Conservation (phyloP, 2,888 invertebrate species). For the Dasysyrphus albostriatus region DNA sequence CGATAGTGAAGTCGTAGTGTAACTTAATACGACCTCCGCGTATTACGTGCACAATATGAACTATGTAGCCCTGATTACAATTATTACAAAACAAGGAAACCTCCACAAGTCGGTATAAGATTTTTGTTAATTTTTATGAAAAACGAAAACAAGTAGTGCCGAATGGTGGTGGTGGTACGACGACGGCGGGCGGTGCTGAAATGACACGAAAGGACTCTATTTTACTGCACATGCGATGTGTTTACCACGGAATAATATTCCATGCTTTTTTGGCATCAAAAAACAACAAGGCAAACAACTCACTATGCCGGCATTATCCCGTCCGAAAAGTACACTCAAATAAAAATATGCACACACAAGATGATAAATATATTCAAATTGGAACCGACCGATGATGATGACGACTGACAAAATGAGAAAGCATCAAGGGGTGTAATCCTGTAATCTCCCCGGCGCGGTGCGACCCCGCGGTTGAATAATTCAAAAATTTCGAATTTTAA, state of each 20-base stretch:
- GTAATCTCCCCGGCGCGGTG: slow-evolving; percentile 61
- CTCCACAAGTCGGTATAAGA: slow-evolving; percentile 45
- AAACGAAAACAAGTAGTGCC: slow-evolving; percentile 19
- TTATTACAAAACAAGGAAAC: not conserved
- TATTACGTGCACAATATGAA: slow-evolving; percentile 1
- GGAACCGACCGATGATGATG: slow-evolving; percentile 10
- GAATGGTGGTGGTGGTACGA: not conserved
- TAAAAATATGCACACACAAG: slow-evolving; percentile 42
- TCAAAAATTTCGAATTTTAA: slow-evolving; percentile 68
- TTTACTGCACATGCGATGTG: slow-evolving; percentile 70
- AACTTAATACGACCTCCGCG: slow-evolving; percentile 46
- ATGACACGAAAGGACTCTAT: slow-evolving; percentile 35
- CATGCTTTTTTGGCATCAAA: slow-evolving; percentile 47
- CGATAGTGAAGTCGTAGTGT: slow-evolving; percentile 23
- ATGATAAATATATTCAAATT: slow-evolving; percentile 33
- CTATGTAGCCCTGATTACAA: slow-evolving; percentile 8
- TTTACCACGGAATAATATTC: slow-evolving; percentile 53
- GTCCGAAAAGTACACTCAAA: slow-evolving; percentile 33
- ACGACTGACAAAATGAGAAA: slow-evolving; percentile 2
- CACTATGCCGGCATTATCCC: slow-evolving; percentile 20
- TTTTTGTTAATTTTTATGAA: slow-evolving; percentile 61
- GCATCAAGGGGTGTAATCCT: slow-evolving; percentile 17
- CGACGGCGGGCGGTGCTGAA: slow-evolving; percentile 22
- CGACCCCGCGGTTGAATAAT: slow-evolving; percentile 68
- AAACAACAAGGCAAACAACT: slow-evolving; percentile 29